Percentiles rank a stretch among this genome's conserved stretches.
These are phyloP conservation scores for Danaus melanippus DNA, from an alignment of 1,140 invertebrate species.

Conservation along the genomic window DNA sequence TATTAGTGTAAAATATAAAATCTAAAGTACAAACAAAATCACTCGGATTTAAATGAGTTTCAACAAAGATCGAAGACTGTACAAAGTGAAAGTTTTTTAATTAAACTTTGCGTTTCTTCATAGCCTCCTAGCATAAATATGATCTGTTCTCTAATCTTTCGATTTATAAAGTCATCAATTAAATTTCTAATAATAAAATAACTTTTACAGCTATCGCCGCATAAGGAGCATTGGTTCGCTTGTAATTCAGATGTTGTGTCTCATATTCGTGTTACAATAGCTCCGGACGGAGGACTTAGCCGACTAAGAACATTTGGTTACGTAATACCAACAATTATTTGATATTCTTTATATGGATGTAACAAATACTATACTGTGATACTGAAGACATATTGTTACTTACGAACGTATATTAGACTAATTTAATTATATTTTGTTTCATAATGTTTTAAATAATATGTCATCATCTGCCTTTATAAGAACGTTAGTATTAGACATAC, in stretches of 20 bases:
- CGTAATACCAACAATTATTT: constrained; percentile 24
- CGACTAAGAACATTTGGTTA: constrained; percentile 69
- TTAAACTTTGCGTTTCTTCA: neutral
- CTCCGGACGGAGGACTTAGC: constrained; percentile 79
- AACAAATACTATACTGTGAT: too few relatives aligned
- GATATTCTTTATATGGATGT: neutral
- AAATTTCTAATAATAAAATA: neutral
- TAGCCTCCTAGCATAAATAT: neutral
- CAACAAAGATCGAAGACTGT: too few relatives aligned
- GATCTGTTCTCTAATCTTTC: neutral
- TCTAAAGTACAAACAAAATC: too few relatives aligned
- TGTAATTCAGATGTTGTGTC: constrained; percentile 58
- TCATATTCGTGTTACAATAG: constrained; percentile 75
- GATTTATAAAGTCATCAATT: neutral
- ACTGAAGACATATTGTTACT: too few relatives aligned
- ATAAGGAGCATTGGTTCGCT: constrained; percentile 65
- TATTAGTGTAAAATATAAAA: neutral
- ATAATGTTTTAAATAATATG: too few relatives aligned
- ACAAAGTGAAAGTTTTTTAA: neutral
- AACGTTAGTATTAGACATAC: too few relatives aligned
- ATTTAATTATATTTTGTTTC: too few relatives aligned
- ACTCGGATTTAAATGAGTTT: too few relatives aligned
- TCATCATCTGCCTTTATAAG: too few relatives aligned
- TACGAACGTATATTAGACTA: too few relatives aligned
- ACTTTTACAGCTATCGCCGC: constrained; percentile 66